Base-by-base conservation (phyloP, 2,797 vertebrate genomes). In the Sebastes kiyomatsui region DNA sequence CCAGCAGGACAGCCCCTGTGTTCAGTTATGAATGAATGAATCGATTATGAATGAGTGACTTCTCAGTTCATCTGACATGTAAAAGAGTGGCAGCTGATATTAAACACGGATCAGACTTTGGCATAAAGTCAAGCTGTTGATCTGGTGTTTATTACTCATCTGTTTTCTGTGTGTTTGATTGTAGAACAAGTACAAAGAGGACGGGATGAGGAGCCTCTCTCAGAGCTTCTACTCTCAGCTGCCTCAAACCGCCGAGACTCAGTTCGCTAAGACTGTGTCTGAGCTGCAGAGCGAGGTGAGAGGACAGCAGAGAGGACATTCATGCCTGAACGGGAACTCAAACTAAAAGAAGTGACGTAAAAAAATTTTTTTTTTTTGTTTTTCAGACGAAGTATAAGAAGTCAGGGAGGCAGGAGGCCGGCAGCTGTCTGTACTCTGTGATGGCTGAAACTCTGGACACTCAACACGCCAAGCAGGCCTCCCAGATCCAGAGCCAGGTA, bases 361-460 rank as follows among this genome's bases (percentile, higher is more conserved):
- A 12, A 35, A 35, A 12, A 0, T 33, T 12, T 12, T 35, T 14
- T 1, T 18, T 46, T 18, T 7, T 18, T 23, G 25, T 64, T 60
- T 54, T 81, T 6, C 72, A 98, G 97, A 89, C 84, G 7, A 96
- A 97, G 80, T 98, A 98, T 75, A 97, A 96, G 94, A 95, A 93
- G 78, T 93, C 82, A 1, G 91, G 92, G 72, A 96, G 94, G 89
- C 94, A 93, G 75, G 91, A 94, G 7, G 94, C 96, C 72, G 77
- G 94, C 72, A 95, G 95, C 69, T 93, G 92, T 77, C 90, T 98
- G 30, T 97, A 96, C 92, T 97, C 96, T 30, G 94, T 92, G 90
- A 97, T 98, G 96, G 93, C 97, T 7, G 95, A 97, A 66, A 98
- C 97, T 14, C 95, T 97, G 72, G 97, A 98, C 68, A 99, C 96